A percentile compares a stretch with the other conserved stretches of the same genome.
Conservation (phyloP, 2,113 vertebrate genomes). For the Daboia siamensis region DNA sequence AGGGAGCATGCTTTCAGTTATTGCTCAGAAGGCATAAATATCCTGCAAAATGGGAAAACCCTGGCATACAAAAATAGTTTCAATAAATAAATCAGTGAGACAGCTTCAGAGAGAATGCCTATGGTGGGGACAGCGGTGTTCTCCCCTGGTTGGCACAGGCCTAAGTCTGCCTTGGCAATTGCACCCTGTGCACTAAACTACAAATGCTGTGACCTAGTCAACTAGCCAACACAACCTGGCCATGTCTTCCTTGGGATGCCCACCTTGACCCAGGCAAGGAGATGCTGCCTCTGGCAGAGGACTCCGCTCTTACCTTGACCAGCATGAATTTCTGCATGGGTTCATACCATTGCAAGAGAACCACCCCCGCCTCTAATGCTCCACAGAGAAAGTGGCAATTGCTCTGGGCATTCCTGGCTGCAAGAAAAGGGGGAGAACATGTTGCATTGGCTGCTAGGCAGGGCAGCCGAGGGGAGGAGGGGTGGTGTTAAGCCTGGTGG, state of each 20-base stretch:
- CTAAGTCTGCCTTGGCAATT: not conserved
- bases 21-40: no score
- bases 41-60: not conserved
- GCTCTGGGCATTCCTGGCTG: constrained; percentile 66
- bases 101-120: not conserved
- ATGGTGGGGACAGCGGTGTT: not conserved
- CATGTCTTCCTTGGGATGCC: not conserved
- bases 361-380: constrained; percentile 82
- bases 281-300: no score
- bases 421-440: not conserved
- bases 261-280: not conserved
- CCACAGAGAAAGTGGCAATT: constrained; percentile 82
- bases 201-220: not conserved
- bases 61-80: not conserved
- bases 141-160: not conserved
- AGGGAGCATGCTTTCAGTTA: not conserved
- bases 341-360: constrained; percentile 90
- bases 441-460: not conserved
- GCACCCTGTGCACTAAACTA: not conserved
- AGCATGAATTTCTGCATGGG: constrained; percentile 93
- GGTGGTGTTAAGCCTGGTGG: no score
- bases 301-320: constrained; percentile 75
- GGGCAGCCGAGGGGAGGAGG: no score
- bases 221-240: no score
- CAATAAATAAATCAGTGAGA: not conserved